Conservation (phyloP, 2,113 vertebrate species). For the Salvelinus alpinus region DNA sequence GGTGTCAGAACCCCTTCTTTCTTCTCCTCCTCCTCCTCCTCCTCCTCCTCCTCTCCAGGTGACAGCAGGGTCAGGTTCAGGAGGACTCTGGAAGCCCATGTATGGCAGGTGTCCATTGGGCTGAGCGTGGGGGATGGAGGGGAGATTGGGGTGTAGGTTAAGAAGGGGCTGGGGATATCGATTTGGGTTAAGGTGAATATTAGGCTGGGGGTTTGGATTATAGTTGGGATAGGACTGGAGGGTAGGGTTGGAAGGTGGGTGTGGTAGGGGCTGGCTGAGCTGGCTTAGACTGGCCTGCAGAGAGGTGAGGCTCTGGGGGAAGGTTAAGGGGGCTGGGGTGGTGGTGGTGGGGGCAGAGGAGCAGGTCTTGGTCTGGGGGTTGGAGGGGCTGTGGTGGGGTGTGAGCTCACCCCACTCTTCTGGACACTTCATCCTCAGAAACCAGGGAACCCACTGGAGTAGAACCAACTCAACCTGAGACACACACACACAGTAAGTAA, state of each 20-base stretch:
- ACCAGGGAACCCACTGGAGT: slow-evolving; percentile 81
- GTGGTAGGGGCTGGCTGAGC: slow-evolving; percentile 54
- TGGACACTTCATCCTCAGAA: slow-evolving; percentile 78
- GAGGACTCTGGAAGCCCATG: slow-evolving; percentile 70
- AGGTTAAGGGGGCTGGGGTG: slow-evolving; percentile 55
- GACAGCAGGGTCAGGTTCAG: slow-evolving; percentile 58
- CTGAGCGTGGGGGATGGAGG: slow-evolving; percentile 53
- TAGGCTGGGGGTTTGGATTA: slow-evolving; percentile 21
- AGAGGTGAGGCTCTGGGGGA: slow-evolving; percentile 63
- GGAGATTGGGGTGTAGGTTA: slow-evolving; percentile 1
- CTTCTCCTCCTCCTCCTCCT: slow-evolving; percentile 8
- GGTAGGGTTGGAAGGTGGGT: slow-evolving; percentile 8
- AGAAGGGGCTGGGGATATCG: background rate
- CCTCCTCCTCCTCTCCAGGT: slow-evolving; percentile 24
- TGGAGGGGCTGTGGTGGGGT: slow-evolving; percentile 58
- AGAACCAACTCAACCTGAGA: slow-evolving; percentile 73
- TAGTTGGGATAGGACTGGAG: slow-evolving; percentile 6
- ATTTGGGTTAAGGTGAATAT: slow-evolving; percentile 30
- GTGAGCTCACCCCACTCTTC: slow-evolving; percentile 64
- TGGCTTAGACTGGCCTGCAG: slow-evolving; percentile 59
- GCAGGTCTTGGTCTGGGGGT: slow-evolving; percentile 61
- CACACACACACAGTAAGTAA: too few relatives aligned
- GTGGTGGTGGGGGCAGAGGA: slow-evolving; percentile 62
- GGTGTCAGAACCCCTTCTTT: background rate
- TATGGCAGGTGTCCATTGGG: slow-evolving; percentile 74